Conservation (phyloP, 2,888 invertebrate species). For the Drosophila prolongata region DNA sequence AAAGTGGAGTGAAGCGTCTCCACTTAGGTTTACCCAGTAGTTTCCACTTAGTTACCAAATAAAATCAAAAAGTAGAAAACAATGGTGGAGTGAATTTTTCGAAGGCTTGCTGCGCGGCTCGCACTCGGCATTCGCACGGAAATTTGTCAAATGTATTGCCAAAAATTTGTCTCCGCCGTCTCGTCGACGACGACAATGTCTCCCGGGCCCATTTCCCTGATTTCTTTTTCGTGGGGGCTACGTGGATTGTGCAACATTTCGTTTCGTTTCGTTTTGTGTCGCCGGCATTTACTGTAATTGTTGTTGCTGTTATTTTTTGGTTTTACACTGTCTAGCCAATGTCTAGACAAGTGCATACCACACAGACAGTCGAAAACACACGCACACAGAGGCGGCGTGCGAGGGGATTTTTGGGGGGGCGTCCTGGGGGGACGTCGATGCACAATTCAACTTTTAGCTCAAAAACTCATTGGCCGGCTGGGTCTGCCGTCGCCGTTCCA, state of each 20-base stretch:
- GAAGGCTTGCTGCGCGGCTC: constrained; percentile 14
- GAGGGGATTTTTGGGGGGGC: constrained; percentile 13
- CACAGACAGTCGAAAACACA: constrained; percentile 67
- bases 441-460: constrained; percentile 80
- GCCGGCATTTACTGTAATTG: constrained; percentile 65
- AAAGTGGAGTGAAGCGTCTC: constrained; percentile 1
- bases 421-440: constrained; percentile 62
- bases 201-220: constrained; percentile 8
- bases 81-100: constrained; percentile 29
- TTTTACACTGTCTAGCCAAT: constrained; percentile 84
- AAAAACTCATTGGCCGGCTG: constrained; percentile 77
- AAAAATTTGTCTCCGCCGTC: constrained; percentile 64
- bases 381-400: constrained; percentile 37
- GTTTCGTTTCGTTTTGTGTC: constrained; percentile 77
- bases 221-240: constrained; percentile 18
- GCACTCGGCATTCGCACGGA: constrained; percentile 11
- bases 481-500: constrained; percentile 17
- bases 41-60: constrained; percentile 48
- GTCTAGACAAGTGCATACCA: constrained; percentile 83
- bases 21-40: constrained; percentile 39
- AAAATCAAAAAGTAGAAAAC: constrained; percentile 45
- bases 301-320: constrained; percentile 73
- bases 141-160: constrained; percentile 59
- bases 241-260: constrained; percentile 76
- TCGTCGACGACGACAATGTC: constrained; percentile 24